These are phyloP conservation scores for Siniperca chuatsi DNA, from an alignment of 2,113 vertebrate species.

Conservation along the genomic window DNA sequence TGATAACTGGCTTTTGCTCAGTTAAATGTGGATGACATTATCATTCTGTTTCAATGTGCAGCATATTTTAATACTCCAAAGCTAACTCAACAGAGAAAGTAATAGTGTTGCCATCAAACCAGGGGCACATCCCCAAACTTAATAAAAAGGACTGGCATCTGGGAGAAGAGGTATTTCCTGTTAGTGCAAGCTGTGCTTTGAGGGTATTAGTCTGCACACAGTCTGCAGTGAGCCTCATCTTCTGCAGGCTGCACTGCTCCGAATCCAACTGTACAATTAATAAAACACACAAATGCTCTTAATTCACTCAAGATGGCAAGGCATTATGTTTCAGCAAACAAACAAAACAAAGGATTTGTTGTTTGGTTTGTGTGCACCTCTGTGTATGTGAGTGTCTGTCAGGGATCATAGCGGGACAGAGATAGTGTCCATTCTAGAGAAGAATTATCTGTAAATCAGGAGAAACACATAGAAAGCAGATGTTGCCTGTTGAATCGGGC, in stretches of 20 bases:
- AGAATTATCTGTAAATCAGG: slow-evolving; percentile 36
- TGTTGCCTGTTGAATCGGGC: slow-evolving; percentile 44
- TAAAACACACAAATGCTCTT: slow-evolving; percentile 41
- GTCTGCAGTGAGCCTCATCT: slow-evolving; percentile 51
- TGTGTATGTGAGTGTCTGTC: neutral
- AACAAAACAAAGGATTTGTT: slow-evolving; percentile 54
- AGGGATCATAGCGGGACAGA: slow-evolving; percentile 30
- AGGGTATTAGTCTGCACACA: slow-evolving; percentile 45
- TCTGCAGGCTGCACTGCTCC: slow-evolving; percentile 32
- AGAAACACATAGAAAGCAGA: slow-evolving; percentile 57
- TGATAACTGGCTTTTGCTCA: slow-evolving; percentile 15
- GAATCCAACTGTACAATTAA: slow-evolving; percentile 47
- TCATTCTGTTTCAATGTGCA: slow-evolving; percentile 22
- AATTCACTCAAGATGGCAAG: slow-evolving; percentile 48
- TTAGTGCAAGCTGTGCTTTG: slow-evolving; percentile 52
- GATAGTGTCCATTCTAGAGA: slow-evolving; percentile 23
- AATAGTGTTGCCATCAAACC: slow-evolving; percentile 51
- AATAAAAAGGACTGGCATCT: slow-evolving; percentile 61
- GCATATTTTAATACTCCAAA: slow-evolving; percentile 35
- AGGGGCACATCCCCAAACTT: slow-evolving; percentile 46
- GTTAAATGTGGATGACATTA: slow-evolving; percentile 22
- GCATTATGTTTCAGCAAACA: slow-evolving; percentile 49
- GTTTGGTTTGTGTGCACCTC: neutral
- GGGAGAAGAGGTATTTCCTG: slow-evolving; percentile 74
- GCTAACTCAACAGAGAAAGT: slow-evolving; percentile 45